Percentiles rank a stretch among this genome's conserved stretches.
Evolutionary conservation across 1,140 invertebrate species (phyloP).

Genomic region (Aplysia californica): DNA sequence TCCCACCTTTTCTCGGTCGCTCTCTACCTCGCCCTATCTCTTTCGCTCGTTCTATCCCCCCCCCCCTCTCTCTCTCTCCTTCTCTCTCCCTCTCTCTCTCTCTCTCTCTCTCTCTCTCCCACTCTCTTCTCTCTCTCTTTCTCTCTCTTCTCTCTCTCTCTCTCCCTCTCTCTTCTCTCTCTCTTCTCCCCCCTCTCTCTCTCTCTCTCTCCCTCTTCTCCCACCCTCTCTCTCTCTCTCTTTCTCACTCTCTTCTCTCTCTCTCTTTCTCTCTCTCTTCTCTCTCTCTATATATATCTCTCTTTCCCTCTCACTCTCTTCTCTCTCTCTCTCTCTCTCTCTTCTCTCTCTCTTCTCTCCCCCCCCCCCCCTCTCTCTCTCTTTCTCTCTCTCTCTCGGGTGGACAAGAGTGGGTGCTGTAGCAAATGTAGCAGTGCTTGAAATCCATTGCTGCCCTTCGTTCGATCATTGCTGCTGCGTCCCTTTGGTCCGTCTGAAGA

Average conservation of each 20-base stretch:
- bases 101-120: too few species aligned
- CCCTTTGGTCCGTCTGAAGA: background rate
- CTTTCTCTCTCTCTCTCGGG: background rate
- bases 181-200: background rate
- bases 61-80: too few species aligned
- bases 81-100: too few species aligned
- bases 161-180: background rate
- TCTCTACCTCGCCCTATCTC: too few species aligned
- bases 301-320: background rate
- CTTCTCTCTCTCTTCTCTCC: background rate
- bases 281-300: background rate
- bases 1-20: too few species aligned
- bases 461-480: background rate
- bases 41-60: too few species aligned
- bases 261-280: background rate
- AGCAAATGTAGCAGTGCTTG: background rate
- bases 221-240: background rate
- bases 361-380: background rate
- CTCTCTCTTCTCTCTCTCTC: too few species aligned
- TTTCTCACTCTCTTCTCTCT: background rate
- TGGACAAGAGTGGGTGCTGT: background rate
- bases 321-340: background rate
- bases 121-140: too few species aligned
- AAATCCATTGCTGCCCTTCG: background rate
- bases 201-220: background rate